Evolutionary conservation across 2,888 invertebrate genomes (phyloP).

Genomic region (Trissolcus brochymenae): DNA sequence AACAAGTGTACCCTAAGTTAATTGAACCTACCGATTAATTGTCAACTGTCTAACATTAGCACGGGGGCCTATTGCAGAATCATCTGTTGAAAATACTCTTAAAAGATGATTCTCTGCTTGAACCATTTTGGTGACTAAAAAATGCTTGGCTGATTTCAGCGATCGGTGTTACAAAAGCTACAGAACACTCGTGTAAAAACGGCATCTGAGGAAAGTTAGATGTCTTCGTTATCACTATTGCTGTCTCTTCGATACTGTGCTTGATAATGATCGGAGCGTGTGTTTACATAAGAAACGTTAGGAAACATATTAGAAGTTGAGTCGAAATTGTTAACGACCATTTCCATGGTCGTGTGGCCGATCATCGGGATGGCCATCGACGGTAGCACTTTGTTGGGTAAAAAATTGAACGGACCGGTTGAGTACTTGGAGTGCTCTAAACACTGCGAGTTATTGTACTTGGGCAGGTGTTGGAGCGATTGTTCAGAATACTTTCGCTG

Average conservation of each 20-base stretch:
- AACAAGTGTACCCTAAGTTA: too few species aligned
- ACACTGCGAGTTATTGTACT: conserved; percentile 70
- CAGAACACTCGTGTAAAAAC: conserved; percentile 2
- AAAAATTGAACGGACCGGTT: conserved; percentile 51
- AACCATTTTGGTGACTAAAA: too few species aligned
- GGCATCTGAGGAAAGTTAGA: conserved; percentile 50
- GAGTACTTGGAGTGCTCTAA: conserved; percentile 63
- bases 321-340: conserved; percentile 69
- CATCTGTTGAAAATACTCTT: too few species aligned
- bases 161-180: too few species aligned
- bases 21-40: too few species aligned
- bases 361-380: conserved; percentile 71
- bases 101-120: too few species aligned
- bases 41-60: too few species aligned
- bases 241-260: conserved; percentile 68
- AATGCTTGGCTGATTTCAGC: too few species aligned
- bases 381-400: conserved; percentile 69
- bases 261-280: conserved; percentile 62
- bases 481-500: conserved; percentile 22
- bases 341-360: conserved; percentile 71
- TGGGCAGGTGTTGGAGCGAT: conserved; percentile 62
- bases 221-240: conserved; percentile 70
- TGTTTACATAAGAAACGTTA: conserved; percentile 64
- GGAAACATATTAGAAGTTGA: conserved; percentile 51
- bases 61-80: too few species aligned